Percentiles rank a stretch among this genome's conserved stretches.
phyloP scores from a whole-genome alignment of 2,797 vertebrate genomes.

The Myioborus miniatus region DNA sequence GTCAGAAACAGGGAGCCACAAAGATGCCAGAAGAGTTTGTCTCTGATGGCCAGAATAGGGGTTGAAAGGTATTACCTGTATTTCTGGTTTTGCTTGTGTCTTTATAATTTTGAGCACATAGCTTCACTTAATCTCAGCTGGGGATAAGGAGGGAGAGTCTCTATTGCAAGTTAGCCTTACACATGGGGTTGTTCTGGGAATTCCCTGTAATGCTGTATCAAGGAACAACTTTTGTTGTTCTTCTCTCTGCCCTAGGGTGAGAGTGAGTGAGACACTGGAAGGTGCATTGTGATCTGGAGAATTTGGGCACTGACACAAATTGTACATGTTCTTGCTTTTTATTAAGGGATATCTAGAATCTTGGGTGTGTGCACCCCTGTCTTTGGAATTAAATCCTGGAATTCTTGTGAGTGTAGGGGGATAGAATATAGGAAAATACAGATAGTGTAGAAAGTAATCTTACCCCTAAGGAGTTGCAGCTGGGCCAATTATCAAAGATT shows the following conservation, averaged over 20 bases:
- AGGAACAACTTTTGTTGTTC: neutral
- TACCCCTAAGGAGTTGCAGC: no score
- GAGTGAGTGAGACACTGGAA: neutral
- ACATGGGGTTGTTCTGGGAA: neutral
- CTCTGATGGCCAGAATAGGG: neutral
- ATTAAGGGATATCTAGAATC: neutral
- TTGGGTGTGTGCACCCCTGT: neutral
- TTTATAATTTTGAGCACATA: neutral
- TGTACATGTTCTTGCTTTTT: neutral
- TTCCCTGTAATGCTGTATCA: neutral
- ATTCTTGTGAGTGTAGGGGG: neutral
- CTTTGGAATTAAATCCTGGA: neutral
- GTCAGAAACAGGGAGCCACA: neutral
- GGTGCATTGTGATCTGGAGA: neutral
- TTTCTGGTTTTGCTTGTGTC: neutral
- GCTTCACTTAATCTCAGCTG: neutral
- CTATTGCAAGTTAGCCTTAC: neutral
- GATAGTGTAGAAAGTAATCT: no score
- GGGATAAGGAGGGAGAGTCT: neutral
- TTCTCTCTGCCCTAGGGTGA: neutral
- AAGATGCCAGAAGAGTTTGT: neutral
- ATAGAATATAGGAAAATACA: no score
- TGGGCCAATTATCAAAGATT: no score
- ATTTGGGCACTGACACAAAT: neutral
- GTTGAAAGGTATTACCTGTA: neutral